These are phyloP conservation scores for Notodonta dromedarius DNA, from an alignment of 2,888 invertebrate genomes.

Conservation along the genomic window DNA sequence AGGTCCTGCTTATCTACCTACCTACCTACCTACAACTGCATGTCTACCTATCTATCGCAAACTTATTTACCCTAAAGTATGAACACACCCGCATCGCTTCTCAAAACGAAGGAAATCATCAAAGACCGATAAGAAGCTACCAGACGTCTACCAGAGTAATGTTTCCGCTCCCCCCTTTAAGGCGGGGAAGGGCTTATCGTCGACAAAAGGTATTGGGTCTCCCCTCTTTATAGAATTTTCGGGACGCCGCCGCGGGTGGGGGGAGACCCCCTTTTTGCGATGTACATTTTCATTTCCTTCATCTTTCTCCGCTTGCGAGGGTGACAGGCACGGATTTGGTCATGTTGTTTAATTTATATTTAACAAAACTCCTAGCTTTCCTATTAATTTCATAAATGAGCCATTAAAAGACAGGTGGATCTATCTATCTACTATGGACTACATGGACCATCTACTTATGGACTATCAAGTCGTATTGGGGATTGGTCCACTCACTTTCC, in stretches of 20 bases:
- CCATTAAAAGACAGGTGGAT: no score
- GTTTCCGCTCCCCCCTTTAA: constrained; percentile 56
- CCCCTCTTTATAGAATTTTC: constrained; percentile 83
- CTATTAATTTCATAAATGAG: no score
- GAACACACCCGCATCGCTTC: constrained; percentile 52
- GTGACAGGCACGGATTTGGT: constrained; percentile 56
- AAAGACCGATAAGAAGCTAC: constrained; percentile 74
- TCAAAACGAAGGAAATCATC: constrained; percentile 72
- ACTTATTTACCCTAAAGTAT: constrained; percentile 14
- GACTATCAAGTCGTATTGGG: no score
- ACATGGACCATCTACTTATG: no score
- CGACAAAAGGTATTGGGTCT: constrained; percentile 75
- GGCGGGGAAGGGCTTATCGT: constrained; percentile 72
- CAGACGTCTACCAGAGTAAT: constrained; percentile 78
- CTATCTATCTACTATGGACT: no score
- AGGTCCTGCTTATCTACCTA: no score
- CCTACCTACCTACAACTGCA: not conserved
- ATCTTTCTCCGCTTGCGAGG: constrained; percentile 81
- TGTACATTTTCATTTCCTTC: constrained; percentile 85
- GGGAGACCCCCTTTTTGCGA: constrained; percentile 78
- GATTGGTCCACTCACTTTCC: no score
- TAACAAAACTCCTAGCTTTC: no score
- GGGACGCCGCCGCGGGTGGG: constrained; percentile 60
- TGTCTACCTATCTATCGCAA: not conserved
- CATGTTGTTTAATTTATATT: not conserved